These are phyloP conservation scores for Conger conger DNA, from an alignment of 2,113 vertebrate species.

Conservation along the genomic window DNA sequence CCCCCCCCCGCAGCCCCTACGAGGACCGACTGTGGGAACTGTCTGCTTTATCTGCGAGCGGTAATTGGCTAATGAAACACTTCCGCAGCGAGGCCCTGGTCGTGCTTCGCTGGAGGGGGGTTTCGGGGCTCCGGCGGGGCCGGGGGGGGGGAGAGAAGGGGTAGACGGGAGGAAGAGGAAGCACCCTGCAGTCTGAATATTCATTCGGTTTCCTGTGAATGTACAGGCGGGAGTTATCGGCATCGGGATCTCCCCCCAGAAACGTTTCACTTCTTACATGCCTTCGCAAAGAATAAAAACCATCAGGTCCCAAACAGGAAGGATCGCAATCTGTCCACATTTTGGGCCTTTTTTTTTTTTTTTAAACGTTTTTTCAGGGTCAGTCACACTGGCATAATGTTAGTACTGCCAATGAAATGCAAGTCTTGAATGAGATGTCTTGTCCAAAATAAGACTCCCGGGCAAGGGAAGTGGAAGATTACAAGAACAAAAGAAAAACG, in stretches of 20 bases:
- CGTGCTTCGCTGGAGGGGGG: constrained; percentile 52
- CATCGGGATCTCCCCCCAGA: neutral
- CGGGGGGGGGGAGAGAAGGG: constrained; percentile 27
- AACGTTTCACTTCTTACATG: neutral
- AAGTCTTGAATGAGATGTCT: neutral
- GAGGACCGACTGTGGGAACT: constrained; percentile 65
- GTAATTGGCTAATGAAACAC: constrained; percentile 79
- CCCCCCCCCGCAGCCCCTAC: neutral
- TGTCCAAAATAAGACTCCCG: neutral
- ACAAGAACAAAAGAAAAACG: neutral
- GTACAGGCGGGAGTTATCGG: neutral
- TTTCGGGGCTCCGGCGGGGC: neutral
- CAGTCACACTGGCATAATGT: neutral
- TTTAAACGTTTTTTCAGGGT: too few species aligned
- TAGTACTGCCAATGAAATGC: neutral
- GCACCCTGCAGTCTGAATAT: neutral
- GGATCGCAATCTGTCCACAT: neutral
- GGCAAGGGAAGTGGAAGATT: neutral
- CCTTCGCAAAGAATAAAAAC: constrained; percentile 8
- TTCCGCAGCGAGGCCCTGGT: constrained; percentile 64
- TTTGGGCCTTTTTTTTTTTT: neutral
- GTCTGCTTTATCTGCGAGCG: constrained; percentile 64
- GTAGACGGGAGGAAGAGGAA: neutral
- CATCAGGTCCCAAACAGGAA: neutral
- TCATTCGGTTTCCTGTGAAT: neutral